Base-by-base conservation (phyloP, 2,888 invertebrate species). In the Alsophila aescularia region DNA sequence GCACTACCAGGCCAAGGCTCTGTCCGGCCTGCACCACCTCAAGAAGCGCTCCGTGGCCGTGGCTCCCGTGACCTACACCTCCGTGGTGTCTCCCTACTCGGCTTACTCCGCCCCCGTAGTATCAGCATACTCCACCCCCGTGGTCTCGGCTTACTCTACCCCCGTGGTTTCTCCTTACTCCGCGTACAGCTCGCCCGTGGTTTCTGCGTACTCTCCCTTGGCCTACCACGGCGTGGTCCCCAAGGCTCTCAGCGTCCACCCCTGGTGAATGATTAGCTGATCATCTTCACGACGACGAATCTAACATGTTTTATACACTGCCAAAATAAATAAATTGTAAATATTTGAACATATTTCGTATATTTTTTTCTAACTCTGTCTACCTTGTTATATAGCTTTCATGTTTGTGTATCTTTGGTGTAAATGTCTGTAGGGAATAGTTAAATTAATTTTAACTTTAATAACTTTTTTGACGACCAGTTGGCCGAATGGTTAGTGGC, bases 1-100 rank as follows among this genome's bases (percentile, higher is more conserved):
- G 7, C 91, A 90, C 79, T 89, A 73, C 82, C 86, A 88, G 51
- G 87, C 90, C 43, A 90, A 89, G 75, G 89, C 88, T 43, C 71
- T 88, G 55, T 79, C 87, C 41, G 84, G 81, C 15, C 64, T 72
- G 14, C 91, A 92, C 69, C 85, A 87, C 51, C 78, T 92, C 45
- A 75, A 73, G 70, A 92, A 92, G 72, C 85, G 81, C 51, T 89
- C 84, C 43, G 74, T 79, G 58, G 74, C 73, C 27, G 74, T 81
- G 3, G 66, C 80, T 58, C 58, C 74, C 68, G 69, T 79, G 21
- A 44, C 66, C 48, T 53, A 41, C 62, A 63, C 73, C 53, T 63
- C 72, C n/a, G 69, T 79, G 16, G 51, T 68, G n/a, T 44, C 52
- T 32, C 60, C 64, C 53, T 82, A 78, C 66, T 58, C 75, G 52